Base-by-base conservation (phyloP, 2,797 vertebrate genomes). In the Falco concolor region DNA sequence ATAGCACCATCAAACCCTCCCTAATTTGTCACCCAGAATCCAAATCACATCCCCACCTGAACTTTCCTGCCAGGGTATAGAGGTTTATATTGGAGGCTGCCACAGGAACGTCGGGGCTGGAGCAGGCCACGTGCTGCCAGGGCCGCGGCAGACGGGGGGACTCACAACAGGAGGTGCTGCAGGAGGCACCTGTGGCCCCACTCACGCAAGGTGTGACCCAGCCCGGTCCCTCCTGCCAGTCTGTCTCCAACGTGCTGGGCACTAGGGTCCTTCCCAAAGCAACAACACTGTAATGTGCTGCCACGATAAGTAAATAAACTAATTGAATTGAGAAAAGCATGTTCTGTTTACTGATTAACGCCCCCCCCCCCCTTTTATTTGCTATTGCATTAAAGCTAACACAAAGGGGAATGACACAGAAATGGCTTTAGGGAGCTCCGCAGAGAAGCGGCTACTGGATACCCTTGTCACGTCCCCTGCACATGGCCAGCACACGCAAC, bases 141-240 rank as follows among this genome's bases (percentile, higher is more conserved):
- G 77, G 45, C 45, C 42, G 74, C 8, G 23, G 74, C 50, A 22
- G 38, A 9, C 2, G 24, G 64, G 50, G 32, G 24, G 32, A 15
- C 20, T 13, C 36, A 10, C 8, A 20, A 75, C 4, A 5, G 72
- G 36, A 5, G 21, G 42, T 38, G 70, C 47, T 24, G 14, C 0
- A 0, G 70, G 54, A 50, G 20, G n/a, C 1, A 5, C 13, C 19
- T 2, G 12, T 4, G 36, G 21, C 3, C 11, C 15, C 13, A 15
- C 12, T 47, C 7, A 10, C 20, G 9, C 0, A 0, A 63, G 44
- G 8, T 23, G 40, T n/a, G 38, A 7, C 30, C 34, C 47, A 82
- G 61, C 27, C 38, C 4, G 0, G 12, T 10, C 32, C 65, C 44
- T 10, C 23, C 53, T 17, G n/a, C 28, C 23, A 0, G 1, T 21